phyloP scores from a whole-genome alignment of 2,888 invertebrate genomes.

The Bugulina stolonifera region DNA sequence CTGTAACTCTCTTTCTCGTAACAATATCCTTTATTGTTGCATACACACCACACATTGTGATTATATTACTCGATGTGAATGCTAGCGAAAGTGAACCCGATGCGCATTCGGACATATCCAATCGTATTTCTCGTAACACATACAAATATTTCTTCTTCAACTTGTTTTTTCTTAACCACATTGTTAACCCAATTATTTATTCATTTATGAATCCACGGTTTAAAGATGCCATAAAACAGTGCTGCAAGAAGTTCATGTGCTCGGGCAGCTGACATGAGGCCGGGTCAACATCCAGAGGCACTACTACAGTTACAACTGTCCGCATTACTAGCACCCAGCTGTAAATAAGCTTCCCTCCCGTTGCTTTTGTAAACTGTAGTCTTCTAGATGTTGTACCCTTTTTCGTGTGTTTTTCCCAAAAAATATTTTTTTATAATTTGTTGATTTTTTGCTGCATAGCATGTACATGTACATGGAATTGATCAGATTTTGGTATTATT shows the following conservation, averaged over 20 bases:
- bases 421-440: not conserved
- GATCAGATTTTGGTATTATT: too few relatives aligned
- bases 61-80: constrained; percentile 28
- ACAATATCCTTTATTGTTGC: constrained; percentile 39
- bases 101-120: not conserved
- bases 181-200: constrained; percentile 42
- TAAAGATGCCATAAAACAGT: not conserved
- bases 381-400: not conserved
- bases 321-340: not conserved
- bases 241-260: not conserved
- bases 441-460: not conserved
- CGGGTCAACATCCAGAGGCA: not conserved
- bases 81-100: not conserved
- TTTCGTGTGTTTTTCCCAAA: too few relatives aligned
- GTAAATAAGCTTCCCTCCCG: not conserved
- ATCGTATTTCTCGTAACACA: too few relatives aligned
- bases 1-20: constrained; percentile 38
- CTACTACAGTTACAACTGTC: not conserved
- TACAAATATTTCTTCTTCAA: constrained; percentile 33
- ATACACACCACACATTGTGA: constrained; percentile 40
- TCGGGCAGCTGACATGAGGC: constrained; percentile 4
- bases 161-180: constrained; percentile 40
- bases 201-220: constrained; percentile 40
- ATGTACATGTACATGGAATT: too few relatives aligned
- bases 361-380: not conserved